Evolutionary conservation across 1,140 invertebrate genomes (phyloP), one percentile per base, ranked within the genome.

Genomic region (Hydropsyche tenuis): DNA sequence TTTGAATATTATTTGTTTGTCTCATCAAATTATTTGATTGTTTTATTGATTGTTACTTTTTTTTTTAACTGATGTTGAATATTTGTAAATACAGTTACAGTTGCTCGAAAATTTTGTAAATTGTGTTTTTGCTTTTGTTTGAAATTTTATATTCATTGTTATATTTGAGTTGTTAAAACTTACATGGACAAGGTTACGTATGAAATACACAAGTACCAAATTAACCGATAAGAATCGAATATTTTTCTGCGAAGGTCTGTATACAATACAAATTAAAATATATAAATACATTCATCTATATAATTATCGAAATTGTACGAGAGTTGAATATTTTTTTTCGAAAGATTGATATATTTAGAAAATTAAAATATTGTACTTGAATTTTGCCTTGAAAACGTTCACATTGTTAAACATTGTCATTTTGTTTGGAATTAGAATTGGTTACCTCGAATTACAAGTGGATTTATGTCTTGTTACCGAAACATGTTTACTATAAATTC

Each of bases 141-240:
- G 2, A 48, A 3, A 48, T 60, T 60, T 23, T 23, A 23, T 60
- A 60, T 60, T 25, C 25, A 12, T 60, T 25, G 20, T 60, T 60
- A 1, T 53, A 23, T 60, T 60, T 9, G 7, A 12, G 4, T 48
- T 48, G 16, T 48, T 16, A 3, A 43, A 43, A 43, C 12, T n/a
- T 37, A 9, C 30, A 37, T 37, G 9, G 30, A 4, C 3, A 53
- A 53, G 12, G 12, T n/a, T 18, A 14, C 18, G 48, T 53, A 53
- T 53, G 20, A 53, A 53, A 53, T 53, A 53, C 48, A 53, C 20
- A 53, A 3, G 48, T 53, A 53, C 48, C 48, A 53, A 53, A 53
- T 18, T 53, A 53, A 16, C n/a, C 48, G 18, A 18, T 53, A 53
- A 18, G 16, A 20, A 9, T 53, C 16, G 18, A 53, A 53, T 18